Evolutionary conservation across 2,888 invertebrate species (phyloP).

Genomic region (Hirtodrosophila trivittata): DNA sequence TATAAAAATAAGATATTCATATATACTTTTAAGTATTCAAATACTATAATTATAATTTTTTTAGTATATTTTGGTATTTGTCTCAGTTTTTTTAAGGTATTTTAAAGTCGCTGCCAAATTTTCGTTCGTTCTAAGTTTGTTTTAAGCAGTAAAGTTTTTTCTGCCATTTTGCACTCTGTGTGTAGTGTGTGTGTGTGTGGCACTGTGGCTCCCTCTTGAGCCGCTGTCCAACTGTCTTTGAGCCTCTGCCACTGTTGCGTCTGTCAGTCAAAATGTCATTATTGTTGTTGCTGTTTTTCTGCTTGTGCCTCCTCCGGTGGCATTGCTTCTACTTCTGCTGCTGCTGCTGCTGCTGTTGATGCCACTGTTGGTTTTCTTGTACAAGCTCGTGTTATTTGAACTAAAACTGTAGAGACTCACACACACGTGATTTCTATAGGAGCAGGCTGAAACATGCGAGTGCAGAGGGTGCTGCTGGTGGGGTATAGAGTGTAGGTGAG

Average conservation of each 20-base stretch:
- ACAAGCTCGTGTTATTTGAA: slow-evolving; percentile 75
- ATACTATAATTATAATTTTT: background rate
- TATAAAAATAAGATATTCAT: too few relatives aligned
- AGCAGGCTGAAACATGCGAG: slow-evolving; percentile 21
- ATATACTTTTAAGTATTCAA: too few relatives aligned
- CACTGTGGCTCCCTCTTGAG: slow-evolving; percentile 26
- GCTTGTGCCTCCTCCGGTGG: too few relatives aligned
- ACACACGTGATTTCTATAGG: slow-evolving; percentile 46
- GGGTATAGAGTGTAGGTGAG: too few relatives aligned
- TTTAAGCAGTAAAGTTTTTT: slow-evolving; percentile 42
- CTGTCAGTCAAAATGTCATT: slow-evolving; percentile 70
- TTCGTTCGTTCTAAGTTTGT: background rate
- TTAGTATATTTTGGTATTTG: background rate
- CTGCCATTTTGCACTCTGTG: slow-evolving; percentile 8
- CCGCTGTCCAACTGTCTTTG: slow-evolving; percentile 62
- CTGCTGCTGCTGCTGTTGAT: slow-evolving; percentile 42
- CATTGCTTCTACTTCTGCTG: slow-evolving; percentile 30
- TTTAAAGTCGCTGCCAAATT: background rate
- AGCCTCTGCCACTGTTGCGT: slow-evolving; percentile 61
- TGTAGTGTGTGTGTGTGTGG: background rate
- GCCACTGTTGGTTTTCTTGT: slow-evolving; percentile 73
- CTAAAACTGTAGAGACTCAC: slow-evolving; percentile 57
- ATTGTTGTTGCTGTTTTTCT: slow-evolving; percentile 53
- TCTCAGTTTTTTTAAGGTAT: background rate
- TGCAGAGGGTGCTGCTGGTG: background rate